Base-by-base conservation (phyloP, 2,888 invertebrate species). In the Pseudanteris insignis region DNA sequence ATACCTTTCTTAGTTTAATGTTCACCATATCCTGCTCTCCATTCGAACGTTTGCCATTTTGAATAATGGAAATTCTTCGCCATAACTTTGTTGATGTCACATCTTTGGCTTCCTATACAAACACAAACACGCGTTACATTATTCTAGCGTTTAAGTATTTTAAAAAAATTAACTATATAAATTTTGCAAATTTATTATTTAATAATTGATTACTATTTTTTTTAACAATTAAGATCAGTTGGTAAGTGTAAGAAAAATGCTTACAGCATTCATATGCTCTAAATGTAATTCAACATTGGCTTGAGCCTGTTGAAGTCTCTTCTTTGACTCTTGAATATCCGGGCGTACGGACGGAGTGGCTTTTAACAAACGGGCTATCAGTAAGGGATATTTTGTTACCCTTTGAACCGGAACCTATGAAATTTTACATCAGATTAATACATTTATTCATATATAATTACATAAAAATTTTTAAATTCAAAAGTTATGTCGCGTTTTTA, bases 361-460 rank as follows among this genome's bases (percentile, higher is more conserved):
- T 82, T 96, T 95, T 76, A 91, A 88, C 67, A 97, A 84, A 54
- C 96, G 88, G 33, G 93, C 92, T 74, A 97, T 83, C 67, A 97
- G 85, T 70, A 97, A 84, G 32, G 96, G 96, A 84, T 96, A 96
- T 83, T 96, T 96, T 71, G 96, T 96, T 71, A 96, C 95, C 80
- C 96, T 86, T 84, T 96, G 96, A 64, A 97, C 96, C 65, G 96
- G 96, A 71, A 94, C 90, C 90, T 91, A 72, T 53, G 74, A 26
- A 2, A 66, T 38, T 53, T 8, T 7, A 36, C 10, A 8, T 21
- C 26, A 38, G 2, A 6, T 14, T 33, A 14, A 15, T 5, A 13
- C 21, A 21, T 7, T 21, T 3, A 21, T 21, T 21, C 7, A 5
- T 21, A 3, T 5, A 21, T 21, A 3, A 7, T 21, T 21, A 21